Conservation (phyloP, 2,797 vertebrate genomes). For the Aeoliscus strigatus region DNA sequence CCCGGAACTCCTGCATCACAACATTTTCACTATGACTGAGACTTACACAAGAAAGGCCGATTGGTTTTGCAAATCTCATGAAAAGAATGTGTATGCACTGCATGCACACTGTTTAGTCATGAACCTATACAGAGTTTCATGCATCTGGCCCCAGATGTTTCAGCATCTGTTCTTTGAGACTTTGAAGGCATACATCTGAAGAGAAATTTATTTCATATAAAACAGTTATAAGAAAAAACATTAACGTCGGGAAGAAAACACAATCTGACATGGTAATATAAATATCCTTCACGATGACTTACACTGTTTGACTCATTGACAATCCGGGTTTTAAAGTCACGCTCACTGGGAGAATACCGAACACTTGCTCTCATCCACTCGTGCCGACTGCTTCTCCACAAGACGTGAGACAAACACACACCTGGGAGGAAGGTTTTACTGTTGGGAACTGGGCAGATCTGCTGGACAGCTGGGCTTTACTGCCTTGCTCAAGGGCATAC, state of each 20-base stretch:
- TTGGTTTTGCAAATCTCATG: too few species aligned
- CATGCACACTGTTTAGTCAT: conserved; percentile 14
- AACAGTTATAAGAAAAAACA: conserved; percentile 64
- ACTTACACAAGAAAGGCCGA: too few species aligned
- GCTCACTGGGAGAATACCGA: conserved; percentile 10
- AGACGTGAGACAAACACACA: conserved; percentile 20
- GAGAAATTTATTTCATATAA: conserved; percentile 70
- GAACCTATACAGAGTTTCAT: conserved; percentile 12
- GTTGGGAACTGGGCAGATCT: conserved; percentile 59
- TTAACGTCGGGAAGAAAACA: conserved; percentile 45
- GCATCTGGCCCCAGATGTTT: conserved; percentile 75
- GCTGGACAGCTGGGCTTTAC: conserved; percentile 66
- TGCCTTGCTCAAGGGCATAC: conserved; percentile 70
- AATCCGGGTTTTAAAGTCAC: conserved; percentile 37
- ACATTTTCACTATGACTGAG: too few species aligned
- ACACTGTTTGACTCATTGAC: conserved; percentile 24
- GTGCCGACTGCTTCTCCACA: conserved; percentile 17
- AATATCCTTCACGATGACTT: conserved; percentile 18
- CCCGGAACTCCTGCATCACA: too few species aligned
- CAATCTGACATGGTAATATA: conserved; percentile 32
- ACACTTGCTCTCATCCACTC: conserved; percentile 31
- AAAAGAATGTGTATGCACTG: not conserved
- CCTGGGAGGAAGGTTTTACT: conserved; percentile 51
- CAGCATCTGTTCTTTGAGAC: conserved; percentile 70
- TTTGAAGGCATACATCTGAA: conserved; percentile 74